A percentile compares a stretch with the other conserved stretches of the same genome.
phyloP scores from a whole-genome alignment of 2,797 vertebrate genomes.

The Cyclopterus lumpus region DNA sequence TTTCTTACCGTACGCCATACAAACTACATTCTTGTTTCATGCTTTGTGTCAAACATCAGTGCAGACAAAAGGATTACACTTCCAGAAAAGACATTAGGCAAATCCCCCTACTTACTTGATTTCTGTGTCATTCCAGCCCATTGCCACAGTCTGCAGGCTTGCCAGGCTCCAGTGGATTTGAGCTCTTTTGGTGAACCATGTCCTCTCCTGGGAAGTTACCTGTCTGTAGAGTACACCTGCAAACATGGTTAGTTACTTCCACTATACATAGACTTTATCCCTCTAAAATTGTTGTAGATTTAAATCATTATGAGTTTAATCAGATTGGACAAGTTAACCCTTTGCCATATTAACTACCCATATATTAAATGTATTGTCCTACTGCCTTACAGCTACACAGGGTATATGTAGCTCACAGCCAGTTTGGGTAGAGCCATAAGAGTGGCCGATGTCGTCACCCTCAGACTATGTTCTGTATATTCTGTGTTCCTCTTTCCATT shows the following conservation, averaged over 20 bases:
- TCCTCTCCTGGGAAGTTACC: constrained; percentile 88
- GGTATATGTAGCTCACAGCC: not conserved
- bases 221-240: constrained; percentile 91
- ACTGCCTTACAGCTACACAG: not conserved
- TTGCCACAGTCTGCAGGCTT: constrained; percentile 91
- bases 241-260: constrained; percentile 86
- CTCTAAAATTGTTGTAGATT: not conserved
- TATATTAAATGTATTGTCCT: not conserved
- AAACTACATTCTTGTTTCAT: constrained; percentile 19
- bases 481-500: not conserved
- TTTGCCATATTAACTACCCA: not conserved
- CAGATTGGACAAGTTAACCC: not conserved
- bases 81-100: constrained; percentile 16
- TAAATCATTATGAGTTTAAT: not conserved
- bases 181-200: constrained; percentile 89
- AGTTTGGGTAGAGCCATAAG: not conserved
- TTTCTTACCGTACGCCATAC: not conserved
- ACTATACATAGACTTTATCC: not conserved
- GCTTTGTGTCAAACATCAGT: constrained; percentile 31
- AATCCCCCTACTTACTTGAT: constrained; percentile 26
- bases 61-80: constrained; percentile 36
- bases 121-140: constrained; percentile 79
- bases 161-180: constrained; percentile 87
- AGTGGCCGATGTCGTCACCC: not conserved
- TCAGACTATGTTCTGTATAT: not conserved